Evolutionary conservation across 2,888 invertebrate genomes (phyloP), one percentile per base, ranked within the genome.

Genomic region (Scaptomyza parva): DNA sequence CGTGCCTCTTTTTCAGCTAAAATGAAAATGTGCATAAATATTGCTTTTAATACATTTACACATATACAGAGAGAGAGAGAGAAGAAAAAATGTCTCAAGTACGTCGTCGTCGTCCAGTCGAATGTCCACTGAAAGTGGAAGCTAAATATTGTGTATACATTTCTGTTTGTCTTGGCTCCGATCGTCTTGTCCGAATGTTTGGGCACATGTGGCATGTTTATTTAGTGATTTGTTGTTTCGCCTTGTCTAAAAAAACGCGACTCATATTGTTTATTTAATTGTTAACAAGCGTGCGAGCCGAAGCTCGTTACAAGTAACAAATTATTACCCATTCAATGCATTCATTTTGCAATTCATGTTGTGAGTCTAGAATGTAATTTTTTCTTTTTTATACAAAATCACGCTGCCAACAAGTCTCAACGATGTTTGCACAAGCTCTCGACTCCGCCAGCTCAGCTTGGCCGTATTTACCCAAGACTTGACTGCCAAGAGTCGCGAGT

Each of bases 391-490:
- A 79, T 84, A 84, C 74, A 68, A 83, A 86, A 84, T 84, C 86
- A 88, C 86, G 84, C 67, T 88, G 86, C 84, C 88, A 86, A 61
- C 77, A 71, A 84, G 89, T 88, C 88, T 89, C 89, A 88, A 88
- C 76, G 61, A 81, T 89, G 89, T 88, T 86, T 88, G 76, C 62
- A 53, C 72, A 83, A 75, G 67, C 71, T 78, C 84, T 81, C 61
- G 60, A 67, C 50, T 20, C 65, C 45, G 68, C 48, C 59, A 22
- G 48, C 30, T 41, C 41, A 47, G 18, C 43, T 40, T 62, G 59
- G 43, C 63, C 70, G 78, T 89, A 78, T 89, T 88, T 88, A 73
- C 76, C 60, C 67, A 89, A 87, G 78, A 78, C 88, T 88, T 66
- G 68, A 74, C 61, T 28, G 26, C 26, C 20, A 37, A 37, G 17